Base-by-base conservation (phyloP, 1,140 invertebrate genomes). In the Achroia grisella region DNA sequence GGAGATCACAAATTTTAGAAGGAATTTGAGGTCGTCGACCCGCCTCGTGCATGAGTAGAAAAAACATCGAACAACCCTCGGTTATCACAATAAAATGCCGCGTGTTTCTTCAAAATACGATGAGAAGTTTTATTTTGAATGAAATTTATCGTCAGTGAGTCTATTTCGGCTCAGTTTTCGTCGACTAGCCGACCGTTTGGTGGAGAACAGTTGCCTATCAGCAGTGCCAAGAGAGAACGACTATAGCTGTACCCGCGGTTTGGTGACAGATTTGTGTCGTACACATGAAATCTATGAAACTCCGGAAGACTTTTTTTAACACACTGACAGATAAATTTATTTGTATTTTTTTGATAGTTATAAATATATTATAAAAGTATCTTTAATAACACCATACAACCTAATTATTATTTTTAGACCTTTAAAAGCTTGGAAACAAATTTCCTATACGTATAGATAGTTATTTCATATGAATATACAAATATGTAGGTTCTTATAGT, bases 201-300 rank as follows among this genome's bases (percentile, higher is more conserved):
- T 54, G 39, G 59, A 59, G 65, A 62, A 62, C 56, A 52, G 39
- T 47, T 28, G 44, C 64, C 73, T 75, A 77, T 83, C 77, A 79
- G 79, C 78, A 81, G 68, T 57, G 62, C 51, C 42, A 52, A 54
- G 42, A 40, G 44, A 48, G 39, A 45, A 49, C 56, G 44, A 56
- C 62, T 57, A n/a, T n/a, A 47, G 45, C 54, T 56, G 64, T 64
- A 59, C 69, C 62, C 56, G 60, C 56, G 47, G 43, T 44, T 40
- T 40, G 71, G 43, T 78, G 81, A 85, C 74, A 81, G 78, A 79
- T 81, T 82, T 85, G 81, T 85, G 78, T 71, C 62, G 63, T 73
- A 78, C 76, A 68, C 50, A 66, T 59, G 66, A 61, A 72, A 65
- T 51, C 51, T 62, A 50, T 48, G 53, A 23, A 2, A 23, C 17